Percentiles rank a stretch among this genome's conserved stretches.
Conservation (phyloP, 2,113 vertebrate genomes). For the Chloroceryle aenea region DNA sequence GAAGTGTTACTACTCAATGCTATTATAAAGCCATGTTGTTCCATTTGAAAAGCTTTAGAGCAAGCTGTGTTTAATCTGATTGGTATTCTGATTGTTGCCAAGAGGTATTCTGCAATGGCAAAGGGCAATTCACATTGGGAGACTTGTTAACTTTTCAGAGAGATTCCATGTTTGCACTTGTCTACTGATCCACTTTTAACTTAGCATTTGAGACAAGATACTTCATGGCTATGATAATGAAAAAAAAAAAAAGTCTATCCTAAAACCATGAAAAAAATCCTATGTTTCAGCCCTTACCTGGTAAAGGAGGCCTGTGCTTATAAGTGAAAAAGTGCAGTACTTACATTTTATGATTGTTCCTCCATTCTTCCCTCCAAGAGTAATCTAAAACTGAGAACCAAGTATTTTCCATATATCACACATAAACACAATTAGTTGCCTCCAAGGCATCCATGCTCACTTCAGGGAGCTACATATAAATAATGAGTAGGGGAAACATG, state of each 20-base stretch:
- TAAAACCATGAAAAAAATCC: neutral
- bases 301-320: neutral
- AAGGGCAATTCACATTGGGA: neutral
- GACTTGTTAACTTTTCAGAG: neutral
- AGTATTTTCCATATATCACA: neutral
- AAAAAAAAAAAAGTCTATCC: neutral
- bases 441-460: neutral
- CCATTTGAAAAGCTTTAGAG: conserved; percentile 26
- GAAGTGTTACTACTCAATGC: conserved; percentile 30
- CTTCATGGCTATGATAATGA: neutral
- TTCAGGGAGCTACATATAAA: neutral
- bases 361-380: neutral
- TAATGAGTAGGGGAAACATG: neutral
- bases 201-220: neutral
- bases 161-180: neutral
- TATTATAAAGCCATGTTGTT: conserved; percentile 16
- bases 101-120: neutral
- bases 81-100: neutral
- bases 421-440: neutral
- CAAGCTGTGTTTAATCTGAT: neutral
- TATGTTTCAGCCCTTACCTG: neutral
- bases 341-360: neutral
- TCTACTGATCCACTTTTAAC: neutral
- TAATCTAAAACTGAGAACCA: neutral
- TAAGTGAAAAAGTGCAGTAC: neutral